Conservation (phyloP, 1,140 invertebrate species). For the Caenorhabditis elegans region WBcel235 BX284602.5:5851001-5851500, state of each 20-base stretch:
- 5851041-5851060: constrained; percentile 5
- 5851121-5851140: constrained; percentile 22
- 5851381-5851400: neutral
- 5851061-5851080: neutral
- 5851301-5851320: too few relatives aligned
- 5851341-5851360: too few relatives aligned
- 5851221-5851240: neutral
- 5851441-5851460: constrained; percentile 9
- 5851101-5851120: constrained; percentile 6
- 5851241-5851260: too few relatives aligned
- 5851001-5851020: neutral
- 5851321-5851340: too few relatives aligned
- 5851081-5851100: constrained; percentile 14
- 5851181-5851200: neutral
- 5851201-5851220: neutral
- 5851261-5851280: too few relatives aligned
- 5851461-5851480: neutral
- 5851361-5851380: neutral
- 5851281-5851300: too few relatives aligned
- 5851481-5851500: constrained; percentile 5
- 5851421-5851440: neutral
- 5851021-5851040: constrained; percentile 25
- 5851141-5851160: constrained; percentile 1
- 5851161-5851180: neutral
- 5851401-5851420: neutral